Evolutionary conservation across 1,140 invertebrate genomes (phyloP).

Genomic region (Ips nitidus): DNA sequence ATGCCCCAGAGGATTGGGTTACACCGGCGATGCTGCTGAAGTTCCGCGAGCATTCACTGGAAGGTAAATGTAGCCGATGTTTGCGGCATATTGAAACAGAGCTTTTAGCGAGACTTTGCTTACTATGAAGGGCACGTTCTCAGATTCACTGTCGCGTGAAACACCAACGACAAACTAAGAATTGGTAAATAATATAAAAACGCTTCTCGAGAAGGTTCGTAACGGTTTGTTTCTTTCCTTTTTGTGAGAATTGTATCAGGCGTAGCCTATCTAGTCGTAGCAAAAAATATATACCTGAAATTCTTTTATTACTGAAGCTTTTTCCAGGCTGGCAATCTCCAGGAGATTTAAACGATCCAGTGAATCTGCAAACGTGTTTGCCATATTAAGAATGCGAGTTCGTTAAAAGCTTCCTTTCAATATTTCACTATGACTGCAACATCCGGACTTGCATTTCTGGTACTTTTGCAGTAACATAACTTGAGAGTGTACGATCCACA

Average conservation of each 20-base stretch:
- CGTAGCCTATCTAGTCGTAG: too few relatives aligned
- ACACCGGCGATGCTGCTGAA: slow-evolving; percentile 16
- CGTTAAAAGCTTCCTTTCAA: slow-evolving; percentile 3
- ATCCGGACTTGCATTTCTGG: background rate
- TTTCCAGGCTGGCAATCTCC: too few relatives aligned
- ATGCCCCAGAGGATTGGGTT: slow-evolving; percentile 28
- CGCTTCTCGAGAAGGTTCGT: slow-evolving; percentile 38
- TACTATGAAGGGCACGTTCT: slow-evolving; percentile 40
- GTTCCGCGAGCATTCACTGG: slow-evolving; percentile 26
- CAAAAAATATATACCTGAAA: too few relatives aligned
- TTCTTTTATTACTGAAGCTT: too few relatives aligned
- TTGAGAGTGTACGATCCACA: too few relatives aligned
- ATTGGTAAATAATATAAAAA: slow-evolving; percentile 21
- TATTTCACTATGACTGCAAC: background rate
- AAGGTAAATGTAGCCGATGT: slow-evolving; percentile 39
- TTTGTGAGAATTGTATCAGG: too few relatives aligned
- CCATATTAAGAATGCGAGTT: background rate
- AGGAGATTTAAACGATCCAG: background rate
- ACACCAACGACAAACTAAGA: slow-evolving; percentile 19
- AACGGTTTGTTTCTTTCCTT: too few relatives aligned
- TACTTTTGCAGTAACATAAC: too few relatives aligned
- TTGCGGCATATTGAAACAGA: slow-evolving; percentile 41
- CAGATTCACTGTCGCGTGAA: slow-evolving; percentile 38
- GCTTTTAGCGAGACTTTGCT: slow-evolving; percentile 39
- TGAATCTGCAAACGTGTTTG: background rate